phyloP scores from a whole-genome alignment of 2,888 invertebrate genomes.

The Atethmia centrago region DNA sequence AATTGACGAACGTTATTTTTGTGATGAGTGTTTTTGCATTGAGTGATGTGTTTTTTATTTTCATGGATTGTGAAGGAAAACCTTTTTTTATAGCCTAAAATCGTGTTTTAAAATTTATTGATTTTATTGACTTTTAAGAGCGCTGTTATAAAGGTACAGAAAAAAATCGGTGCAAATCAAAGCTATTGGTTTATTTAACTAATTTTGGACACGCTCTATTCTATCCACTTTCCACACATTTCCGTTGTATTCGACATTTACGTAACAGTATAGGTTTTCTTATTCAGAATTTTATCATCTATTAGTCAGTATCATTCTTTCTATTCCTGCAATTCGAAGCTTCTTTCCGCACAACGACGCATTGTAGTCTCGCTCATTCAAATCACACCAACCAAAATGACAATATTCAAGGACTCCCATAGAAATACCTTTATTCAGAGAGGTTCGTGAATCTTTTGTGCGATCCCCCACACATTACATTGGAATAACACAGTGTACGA shows the following conservation, averaged over 20 bases:
- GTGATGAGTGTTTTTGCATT: conserved; percentile 34
- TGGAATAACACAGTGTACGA: conserved; percentile 8
- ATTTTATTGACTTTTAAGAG: too few relatives aligned
- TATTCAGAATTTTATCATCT: not conserved
- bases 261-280: too few relatives aligned
- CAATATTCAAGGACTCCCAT: conserved; percentile 75
- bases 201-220: too few relatives aligned
- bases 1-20: conserved; percentile 60
- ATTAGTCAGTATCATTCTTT: conserved; percentile 35
- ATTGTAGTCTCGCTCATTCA: conserved; percentile 67
- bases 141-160: too few relatives aligned
- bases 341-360: conserved; percentile 68
- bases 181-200: too few relatives aligned
- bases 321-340: conserved; percentile 53
- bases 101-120: not conserved
- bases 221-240: too few relatives aligned
- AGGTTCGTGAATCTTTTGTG: conserved; percentile 74
- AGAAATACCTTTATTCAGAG: conserved; percentile 72
- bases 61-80: not conserved
- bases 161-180: too few relatives aligned
- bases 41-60: conserved; percentile 7
- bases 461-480: conserved; percentile 49
- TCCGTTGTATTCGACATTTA: too few relatives aligned
- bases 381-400: conserved; percentile 72
- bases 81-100: not conserved